These are phyloP conservation scores for Vultur gryphus DNA, from an alignment of 2,797 vertebrate species.

Conservation along the genomic window DNA sequence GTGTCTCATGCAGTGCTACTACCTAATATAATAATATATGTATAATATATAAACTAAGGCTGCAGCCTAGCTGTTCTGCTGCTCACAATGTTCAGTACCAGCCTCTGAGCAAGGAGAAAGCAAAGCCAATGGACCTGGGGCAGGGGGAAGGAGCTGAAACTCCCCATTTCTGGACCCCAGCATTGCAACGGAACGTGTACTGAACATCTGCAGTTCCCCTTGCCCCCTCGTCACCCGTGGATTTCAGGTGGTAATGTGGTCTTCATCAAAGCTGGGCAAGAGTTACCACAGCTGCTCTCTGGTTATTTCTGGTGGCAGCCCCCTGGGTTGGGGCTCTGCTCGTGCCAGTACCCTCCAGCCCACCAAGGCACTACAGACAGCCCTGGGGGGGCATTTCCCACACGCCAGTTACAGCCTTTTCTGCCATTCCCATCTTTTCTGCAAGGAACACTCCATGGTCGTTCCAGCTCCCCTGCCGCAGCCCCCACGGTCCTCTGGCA, in stretches of 20 bases:
- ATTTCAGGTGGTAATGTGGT: background rate
- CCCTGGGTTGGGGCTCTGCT: background rate
- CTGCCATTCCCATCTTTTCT: background rate
- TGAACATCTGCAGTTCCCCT: background rate
- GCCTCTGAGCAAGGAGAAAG: background rate
- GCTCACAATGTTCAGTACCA: background rate
- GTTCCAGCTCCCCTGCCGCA: background rate
- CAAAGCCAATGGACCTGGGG: background rate
- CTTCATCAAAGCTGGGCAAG: background rate
- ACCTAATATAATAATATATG: background rate
- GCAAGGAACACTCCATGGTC: background rate
- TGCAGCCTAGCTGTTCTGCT: background rate
- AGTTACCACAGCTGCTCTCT: background rate
- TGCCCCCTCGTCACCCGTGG: background rate
- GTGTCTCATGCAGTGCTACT: background rate
- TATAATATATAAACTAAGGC: background rate
- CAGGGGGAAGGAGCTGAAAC: background rate
- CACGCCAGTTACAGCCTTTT: background rate
- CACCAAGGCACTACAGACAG: background rate
- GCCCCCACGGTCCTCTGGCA: fast-evolving
- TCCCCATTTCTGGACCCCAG: background rate
- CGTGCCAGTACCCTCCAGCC: background rate
- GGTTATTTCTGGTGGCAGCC: background rate
- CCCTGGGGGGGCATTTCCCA: background rate
- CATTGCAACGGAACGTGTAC: fast-evolving